These are phyloP conservation scores for Didymodactylos carnosus DNA, from an alignment of 2,888 invertebrate species.

Conservation along the genomic window DNA sequence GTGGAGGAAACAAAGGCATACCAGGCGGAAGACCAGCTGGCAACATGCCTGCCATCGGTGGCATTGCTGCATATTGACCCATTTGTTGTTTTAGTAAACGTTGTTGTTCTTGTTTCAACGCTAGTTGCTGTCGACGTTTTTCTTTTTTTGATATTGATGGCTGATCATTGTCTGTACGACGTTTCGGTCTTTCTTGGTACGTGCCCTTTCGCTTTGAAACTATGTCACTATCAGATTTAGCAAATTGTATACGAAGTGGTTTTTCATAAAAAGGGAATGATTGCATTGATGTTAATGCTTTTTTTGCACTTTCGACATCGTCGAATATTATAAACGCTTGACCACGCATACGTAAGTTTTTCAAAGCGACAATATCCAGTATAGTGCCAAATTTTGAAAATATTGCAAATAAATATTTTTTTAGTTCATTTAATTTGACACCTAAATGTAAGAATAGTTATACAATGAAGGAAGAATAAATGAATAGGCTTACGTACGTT, in stretches of 20 bases:
- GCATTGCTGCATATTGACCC: neutral
- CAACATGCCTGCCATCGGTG: too few species aligned
- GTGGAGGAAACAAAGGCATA: slow-evolving; percentile 18
- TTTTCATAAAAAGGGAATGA: slow-evolving; percentile 99
- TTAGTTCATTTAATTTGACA: slow-evolving; percentile 49
- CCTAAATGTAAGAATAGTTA: neutral
- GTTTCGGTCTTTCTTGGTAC: slow-evolving; percentile 75
- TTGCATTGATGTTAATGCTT: slow-evolving; percentile 85
- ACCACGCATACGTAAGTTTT: slow-evolving; percentile 87
- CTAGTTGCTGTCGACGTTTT: slow-evolving; percentile 11
- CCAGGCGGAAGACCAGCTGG: neutral
- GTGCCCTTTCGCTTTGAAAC: slow-evolving; percentile 95
- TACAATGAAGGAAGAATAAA: neutral
- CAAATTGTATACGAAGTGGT: slow-evolving; percentile 49
- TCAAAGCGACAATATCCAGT: slow-evolving; percentile 80
- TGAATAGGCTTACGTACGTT: slow-evolving; percentile 47
- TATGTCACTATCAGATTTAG: slow-evolving; percentile 78
- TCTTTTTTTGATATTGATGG: slow-evolving; percentile 1
- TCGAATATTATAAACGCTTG: slow-evolving; percentile 99
- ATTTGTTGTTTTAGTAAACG: neutral
- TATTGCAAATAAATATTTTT: slow-evolving; percentile 90
- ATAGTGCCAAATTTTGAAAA: slow-evolving; percentile 99
- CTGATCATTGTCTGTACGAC: slow-evolving; percentile 30
- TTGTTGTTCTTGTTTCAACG: slow-evolving; percentile 2
- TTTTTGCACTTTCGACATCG: slow-evolving; percentile 82